phyloP scores from a whole-genome alignment of 2,797 vertebrate genomes.

The Aphelocoma californica region DNA sequence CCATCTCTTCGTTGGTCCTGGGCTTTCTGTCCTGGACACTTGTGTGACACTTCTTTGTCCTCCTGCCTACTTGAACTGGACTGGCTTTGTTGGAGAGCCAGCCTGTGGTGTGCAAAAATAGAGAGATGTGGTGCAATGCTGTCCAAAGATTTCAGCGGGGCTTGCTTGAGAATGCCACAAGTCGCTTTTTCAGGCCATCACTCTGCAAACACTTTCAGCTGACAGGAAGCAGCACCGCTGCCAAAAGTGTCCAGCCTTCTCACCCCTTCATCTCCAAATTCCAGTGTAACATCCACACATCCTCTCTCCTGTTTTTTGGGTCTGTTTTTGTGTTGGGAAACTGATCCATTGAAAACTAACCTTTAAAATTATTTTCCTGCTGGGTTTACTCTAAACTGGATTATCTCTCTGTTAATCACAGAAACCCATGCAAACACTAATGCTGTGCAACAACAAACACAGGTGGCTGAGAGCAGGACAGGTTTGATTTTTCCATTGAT shows the following conservation, averaged over 20 bases:
- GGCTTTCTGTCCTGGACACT: background rate
- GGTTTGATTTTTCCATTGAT: background rate
- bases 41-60: background rate
- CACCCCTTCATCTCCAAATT: background rate
- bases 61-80: background rate
- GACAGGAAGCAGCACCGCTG: background rate
- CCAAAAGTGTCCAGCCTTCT: background rate
- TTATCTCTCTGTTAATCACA: background rate
- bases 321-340: background rate
- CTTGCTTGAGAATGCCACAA: background rate
- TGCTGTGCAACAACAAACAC: background rate
- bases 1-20: background rate
- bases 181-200: background rate
- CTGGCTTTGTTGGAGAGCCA: background rate
- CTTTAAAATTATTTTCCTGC: background rate
- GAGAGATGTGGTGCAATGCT: rapidly evolving
- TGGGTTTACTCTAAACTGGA: background rate
- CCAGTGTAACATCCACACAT: rapidly evolving
- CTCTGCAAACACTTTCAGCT: background rate
- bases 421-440: background rate
- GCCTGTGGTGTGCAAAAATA: background rate
- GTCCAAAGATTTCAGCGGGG: background rate
- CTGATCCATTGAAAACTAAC: background rate
- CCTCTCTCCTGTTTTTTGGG: background rate
- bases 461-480: background rate